A percentile compares a stretch with the other conserved stretches of the same genome.
These are phyloP conservation scores for Thunnus maccoyii DNA, from an alignment of 2,113 vertebrate genomes.

Conservation along the genomic window DNA sequence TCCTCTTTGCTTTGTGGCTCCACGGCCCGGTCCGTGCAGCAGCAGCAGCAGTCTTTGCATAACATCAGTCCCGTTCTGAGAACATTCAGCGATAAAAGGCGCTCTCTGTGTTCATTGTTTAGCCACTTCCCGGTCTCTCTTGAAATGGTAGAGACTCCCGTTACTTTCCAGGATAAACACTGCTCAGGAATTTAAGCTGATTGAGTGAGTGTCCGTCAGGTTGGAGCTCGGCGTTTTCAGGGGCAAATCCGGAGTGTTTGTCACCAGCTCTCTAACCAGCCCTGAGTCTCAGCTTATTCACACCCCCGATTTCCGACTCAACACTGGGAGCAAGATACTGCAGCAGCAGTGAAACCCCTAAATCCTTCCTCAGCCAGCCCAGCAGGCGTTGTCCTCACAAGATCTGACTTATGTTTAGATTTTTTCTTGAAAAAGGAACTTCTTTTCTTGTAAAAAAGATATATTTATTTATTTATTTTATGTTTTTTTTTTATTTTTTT, in stretches of 20 bases:
- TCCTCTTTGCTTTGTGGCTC: conserved; percentile 50
- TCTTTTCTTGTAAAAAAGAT: neutral
- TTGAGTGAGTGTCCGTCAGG: conserved; percentile 28
- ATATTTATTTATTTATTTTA: neutral
- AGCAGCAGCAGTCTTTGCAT: conserved; percentile 29
- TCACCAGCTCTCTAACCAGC: conserved; percentile 66
- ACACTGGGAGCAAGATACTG: conserved; percentile 59
- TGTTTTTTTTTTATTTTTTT: neutral
- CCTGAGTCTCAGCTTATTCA: conserved; percentile 73
- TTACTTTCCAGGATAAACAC: conserved; percentile 52
- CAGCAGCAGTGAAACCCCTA: conserved; percentile 65
- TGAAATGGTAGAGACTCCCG: conserved; percentile 13
- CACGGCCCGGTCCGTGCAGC: conserved; percentile 48
- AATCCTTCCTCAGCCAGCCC: conserved; percentile 63
- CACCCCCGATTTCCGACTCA: conserved; percentile 68
- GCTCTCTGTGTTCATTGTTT: conserved; percentile 32
- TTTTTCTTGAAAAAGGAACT: neutral
- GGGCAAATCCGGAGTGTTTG: conserved; percentile 59
- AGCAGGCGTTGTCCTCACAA: conserved; percentile 64
- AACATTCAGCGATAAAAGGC: conserved; percentile 30
- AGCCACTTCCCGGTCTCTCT: conserved; percentile 41
- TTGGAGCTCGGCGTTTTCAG: conserved; percentile 34
- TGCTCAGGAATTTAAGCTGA: conserved; percentile 33
- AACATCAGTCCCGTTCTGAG: conserved; percentile 53
- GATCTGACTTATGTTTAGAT: conserved; percentile 20